Base-by-base conservation (phyloP, 1,140 invertebrate species). In the Diachasmimorpha longicaudata region DNA sequence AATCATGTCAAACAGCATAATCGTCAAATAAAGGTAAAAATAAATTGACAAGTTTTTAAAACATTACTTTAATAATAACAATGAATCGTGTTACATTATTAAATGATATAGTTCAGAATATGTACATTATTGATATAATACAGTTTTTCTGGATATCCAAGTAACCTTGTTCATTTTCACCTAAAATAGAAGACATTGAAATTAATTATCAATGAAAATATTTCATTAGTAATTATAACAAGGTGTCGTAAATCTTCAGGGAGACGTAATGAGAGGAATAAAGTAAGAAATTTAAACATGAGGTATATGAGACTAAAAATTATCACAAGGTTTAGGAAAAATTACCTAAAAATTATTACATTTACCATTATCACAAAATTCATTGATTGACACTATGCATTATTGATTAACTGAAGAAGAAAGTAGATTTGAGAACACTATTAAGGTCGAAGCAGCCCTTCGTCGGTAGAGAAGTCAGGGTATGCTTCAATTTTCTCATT, bases 401-500 rank as follows among this genome's bases (percentile, higher is more conserved):
- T 13, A 42, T 13, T 21, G 31, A 52, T 85, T 36, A 95, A 88
- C 94, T 95, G 84, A 96, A 96, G 84, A 97, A 97, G 83, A 96
- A 97, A 16, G 93, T 89, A 1, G 96, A 97, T 19, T 93, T 85
- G 14, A 95, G 87, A 37, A 97, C 94, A 78, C 92, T 91, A 0
- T 92, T 89, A 63, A 97, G 90, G 79, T 96, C 90, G 81, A 96
- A 96, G 69, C 91, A 85, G 6, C 95, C 95, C 82, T 92, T 95
- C 70, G 87, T 82, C 5, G 95, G 95, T 63, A 96, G 87, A 69
- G 91, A 87, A 48, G 82, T 83, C 1, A 96, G 87, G 9, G 91
- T 81, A 14, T 86, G 83, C 81, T 93, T 93, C n/a, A 95, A 84
- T 79, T 92, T 91, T 78, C 86, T 90, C 81, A 91, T 93, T 13